These are phyloP conservation scores for Murina feae DNA, from an alignment of 2,113 vertebrate genomes.

Conservation along the genomic window DNA sequence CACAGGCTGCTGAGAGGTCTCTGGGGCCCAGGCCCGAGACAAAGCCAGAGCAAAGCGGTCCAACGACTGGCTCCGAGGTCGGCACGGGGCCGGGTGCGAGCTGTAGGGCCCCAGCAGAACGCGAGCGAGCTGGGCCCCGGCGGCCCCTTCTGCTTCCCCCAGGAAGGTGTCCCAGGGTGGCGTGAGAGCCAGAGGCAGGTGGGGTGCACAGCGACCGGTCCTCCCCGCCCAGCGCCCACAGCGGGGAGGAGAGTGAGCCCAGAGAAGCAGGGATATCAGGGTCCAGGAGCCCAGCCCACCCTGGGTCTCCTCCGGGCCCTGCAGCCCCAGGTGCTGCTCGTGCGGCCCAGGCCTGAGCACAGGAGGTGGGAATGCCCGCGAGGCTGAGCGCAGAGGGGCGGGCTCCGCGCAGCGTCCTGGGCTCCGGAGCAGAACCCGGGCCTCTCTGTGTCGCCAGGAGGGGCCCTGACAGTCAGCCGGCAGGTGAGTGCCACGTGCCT, in stretches of 20 bases:
- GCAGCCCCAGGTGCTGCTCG: not conserved
- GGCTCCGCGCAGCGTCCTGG: not conserved
- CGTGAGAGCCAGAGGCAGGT: not conserved
- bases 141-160: not conserved
- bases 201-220: not conserved
- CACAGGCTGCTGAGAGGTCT: not conserved
- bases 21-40: not conserved
- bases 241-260: too few species aligned
- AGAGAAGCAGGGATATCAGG: too few species aligned
- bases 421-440: not conserved
- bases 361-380: not conserved
- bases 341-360: rapidly evolving
- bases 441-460: not conserved
- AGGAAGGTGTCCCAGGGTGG: not conserved
- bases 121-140: not conserved
- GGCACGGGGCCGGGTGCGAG: not conserved
- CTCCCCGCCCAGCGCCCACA: not conserved
- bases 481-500: not conserved
- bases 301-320: rapidly evolving
- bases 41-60: not conserved
- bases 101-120: not conserved
- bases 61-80: not conserved
- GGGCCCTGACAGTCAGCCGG: not conserved
- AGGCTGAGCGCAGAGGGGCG: not conserved
- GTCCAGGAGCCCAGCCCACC: not conserved